A percentile compares a stretch with the other conserved stretches of the same genome.
phyloP scores from a whole-genome alignment of 2,113 vertebrate genomes.

The Alethe diademata region DNA sequence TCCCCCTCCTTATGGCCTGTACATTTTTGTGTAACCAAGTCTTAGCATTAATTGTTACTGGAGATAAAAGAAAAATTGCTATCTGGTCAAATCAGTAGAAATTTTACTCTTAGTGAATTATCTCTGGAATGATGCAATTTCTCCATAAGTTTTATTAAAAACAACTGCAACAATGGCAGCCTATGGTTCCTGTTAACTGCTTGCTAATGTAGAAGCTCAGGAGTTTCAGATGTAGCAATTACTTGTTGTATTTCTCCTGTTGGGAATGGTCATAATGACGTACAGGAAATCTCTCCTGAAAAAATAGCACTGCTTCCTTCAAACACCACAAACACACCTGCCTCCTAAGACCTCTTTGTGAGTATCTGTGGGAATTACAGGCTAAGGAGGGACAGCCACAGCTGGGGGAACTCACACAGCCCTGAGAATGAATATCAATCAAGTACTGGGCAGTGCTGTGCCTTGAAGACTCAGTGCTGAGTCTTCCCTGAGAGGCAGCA shows the following conservation, averaged over 20 bases:
- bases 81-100: neutral
- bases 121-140: neutral
- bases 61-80: neutral
- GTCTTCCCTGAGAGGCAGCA: neutral
- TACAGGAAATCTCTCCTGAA: neutral
- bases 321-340: neutral
- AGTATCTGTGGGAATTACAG: neutral
- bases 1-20: neutral
- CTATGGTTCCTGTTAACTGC: neutral
- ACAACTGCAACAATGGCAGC: neutral
- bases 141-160: neutral
- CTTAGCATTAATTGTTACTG: neutral
- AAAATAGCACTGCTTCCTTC: neutral
- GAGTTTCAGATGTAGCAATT: neutral
- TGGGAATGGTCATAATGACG: neutral
- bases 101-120: neutral
- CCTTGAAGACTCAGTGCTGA: neutral
- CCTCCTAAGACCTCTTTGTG: neutral
- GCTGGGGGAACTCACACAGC: neutral
- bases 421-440: neutral
- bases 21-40: neutral
- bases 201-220: neutral
- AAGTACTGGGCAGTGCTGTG: neutral
- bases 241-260: neutral
- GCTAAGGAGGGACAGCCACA: neutral